A percentile compares a stretch with the other conserved stretches of the same genome.
Evolutionary conservation across 2,113 vertebrate species (phyloP).

Genomic region (Phyllostomus hastatus): DNA sequence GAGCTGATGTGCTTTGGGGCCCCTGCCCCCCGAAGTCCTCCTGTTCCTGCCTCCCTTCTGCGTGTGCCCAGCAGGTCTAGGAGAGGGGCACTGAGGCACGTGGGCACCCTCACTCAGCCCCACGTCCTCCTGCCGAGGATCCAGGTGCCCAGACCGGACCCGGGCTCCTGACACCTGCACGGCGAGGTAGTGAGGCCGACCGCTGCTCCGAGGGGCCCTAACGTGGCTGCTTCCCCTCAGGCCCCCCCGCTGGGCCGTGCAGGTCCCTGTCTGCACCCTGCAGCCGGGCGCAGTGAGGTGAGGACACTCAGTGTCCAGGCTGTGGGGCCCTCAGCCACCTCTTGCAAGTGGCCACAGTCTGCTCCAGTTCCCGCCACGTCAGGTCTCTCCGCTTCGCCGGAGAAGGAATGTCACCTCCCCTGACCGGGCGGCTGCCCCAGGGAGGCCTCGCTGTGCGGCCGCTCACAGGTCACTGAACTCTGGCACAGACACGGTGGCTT

Average conservation of each 20-base stretch:
- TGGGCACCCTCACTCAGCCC: background rate
- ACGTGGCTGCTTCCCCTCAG: background rate
- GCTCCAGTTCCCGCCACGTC: rapidly evolving
- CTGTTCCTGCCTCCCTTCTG: background rate
- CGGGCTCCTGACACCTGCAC: background rate
- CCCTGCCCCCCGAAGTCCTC: background rate
- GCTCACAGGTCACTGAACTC: background rate
- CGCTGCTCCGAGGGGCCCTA: background rate
- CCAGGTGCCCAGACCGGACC: background rate
- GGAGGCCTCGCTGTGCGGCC: background rate
- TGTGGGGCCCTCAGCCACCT: background rate
- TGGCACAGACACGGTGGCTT: background rate
- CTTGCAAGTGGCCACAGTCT: background rate
- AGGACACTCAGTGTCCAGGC: no score
- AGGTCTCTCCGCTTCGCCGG: background rate
- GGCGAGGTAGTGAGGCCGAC: background rate
- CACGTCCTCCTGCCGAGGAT: background rate
- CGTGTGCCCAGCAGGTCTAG: rapidly evolving
- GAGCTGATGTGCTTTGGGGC: rapidly evolving
- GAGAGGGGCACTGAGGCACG: background rate
- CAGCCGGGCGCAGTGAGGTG: background rate
- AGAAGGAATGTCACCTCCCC: background rate
- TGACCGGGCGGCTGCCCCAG: rapidly evolving
- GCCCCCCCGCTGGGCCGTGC: rapidly evolving
- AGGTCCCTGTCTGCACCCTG: background rate